Base-by-base conservation (phyloP, 1,140 invertebrate species). In the Cylas formicarius region DNA sequence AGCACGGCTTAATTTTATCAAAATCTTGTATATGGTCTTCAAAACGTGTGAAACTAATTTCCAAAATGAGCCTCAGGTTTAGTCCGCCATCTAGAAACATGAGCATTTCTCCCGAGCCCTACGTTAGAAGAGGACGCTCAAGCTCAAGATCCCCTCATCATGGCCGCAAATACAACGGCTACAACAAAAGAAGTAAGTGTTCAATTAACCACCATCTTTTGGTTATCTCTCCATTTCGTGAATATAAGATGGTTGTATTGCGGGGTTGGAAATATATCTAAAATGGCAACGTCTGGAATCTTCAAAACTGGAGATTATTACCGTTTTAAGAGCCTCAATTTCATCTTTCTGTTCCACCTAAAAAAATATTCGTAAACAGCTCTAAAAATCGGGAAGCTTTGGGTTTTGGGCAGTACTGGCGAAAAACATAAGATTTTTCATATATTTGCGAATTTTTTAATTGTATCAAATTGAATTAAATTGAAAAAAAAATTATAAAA, bases 71-170 rank as follows among this genome's bases (percentile, higher is more conserved):
- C n/a, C n/a, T n/a, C n/a, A n/a, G n/a, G n/a, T n/a, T n/a, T n/a
- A n/a, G n/a, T n/a, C 33, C 52, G 36, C 36, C 48, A 23, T 13
- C 53, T 13, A 36, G 45, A 48, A 59, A 49, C 40, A 61, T 61
- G 59, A 57, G 55, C 20, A 59, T 57, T 37, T 61, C 59, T 14
- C 59, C 59, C 10, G 59, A 61, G 27, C 44, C 50, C 24, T 42
- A 45, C 22, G 41, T 40, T 13, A 43, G 49, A 37, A 39, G 35
- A 36, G 58, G 56, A 4, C 53, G 57, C 36, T 62, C 60, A 24
- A 41, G 44, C 13, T 61, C 58, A 9, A 52, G 49, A 41, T 62
- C 60, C 3, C 60, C 60, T 13, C 50, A 50, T 45, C 52, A 58
- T 17, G 16, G 40, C 21, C 31, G 18, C 28, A 29, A 42, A 27